Evolutionary conservation across 2,888 invertebrate species (phyloP).

Genomic region (Tachina fera): DNA sequence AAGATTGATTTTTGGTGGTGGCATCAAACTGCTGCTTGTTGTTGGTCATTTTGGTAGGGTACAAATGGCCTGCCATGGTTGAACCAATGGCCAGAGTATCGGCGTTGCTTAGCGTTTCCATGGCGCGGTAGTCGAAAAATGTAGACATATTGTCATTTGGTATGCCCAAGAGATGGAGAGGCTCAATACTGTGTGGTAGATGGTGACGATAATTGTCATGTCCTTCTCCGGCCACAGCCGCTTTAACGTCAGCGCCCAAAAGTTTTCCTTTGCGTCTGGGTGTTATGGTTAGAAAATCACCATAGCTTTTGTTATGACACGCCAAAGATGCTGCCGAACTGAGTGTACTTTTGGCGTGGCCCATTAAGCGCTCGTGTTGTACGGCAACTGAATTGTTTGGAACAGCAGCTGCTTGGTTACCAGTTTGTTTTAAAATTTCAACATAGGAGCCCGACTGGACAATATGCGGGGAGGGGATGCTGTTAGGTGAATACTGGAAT

Average conservation of each 20-base stretch:
- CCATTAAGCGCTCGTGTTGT: slow-evolving; percentile 52
- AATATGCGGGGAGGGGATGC: slow-evolving; percentile 77
- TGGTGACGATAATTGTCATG: slow-evolving; percentile 75
- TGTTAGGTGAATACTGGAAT: slow-evolving; percentile 74
- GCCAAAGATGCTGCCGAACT: slow-evolving; percentile 70
- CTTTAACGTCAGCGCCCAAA: slow-evolving; percentile 66
- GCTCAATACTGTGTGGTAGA: slow-evolving; percentile 78
- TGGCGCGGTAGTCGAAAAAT: slow-evolving; percentile 78
- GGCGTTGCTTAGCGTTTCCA: slow-evolving; percentile 80
- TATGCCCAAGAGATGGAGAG: slow-evolving; percentile 77
- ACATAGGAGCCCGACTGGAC: slow-evolving; percentile 80
- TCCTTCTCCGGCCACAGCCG: slow-evolving; percentile 41
- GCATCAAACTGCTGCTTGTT: slow-evolving; percentile 57
- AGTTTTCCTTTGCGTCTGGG: slow-evolving; percentile 78
- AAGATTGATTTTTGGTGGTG: slow-evolving; percentile 12
- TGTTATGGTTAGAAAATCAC: slow-evolving; percentile 80
- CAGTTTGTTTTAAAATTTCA: slow-evolving; percentile 79
- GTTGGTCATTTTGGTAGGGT: slow-evolving; percentile 71
- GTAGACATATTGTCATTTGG: slow-evolving; percentile 75
- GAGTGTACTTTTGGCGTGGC: slow-evolving; percentile 50
- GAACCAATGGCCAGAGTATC: slow-evolving; percentile 80
- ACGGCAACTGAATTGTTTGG: slow-evolving; percentile 36
- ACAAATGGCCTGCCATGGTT: slow-evolving; percentile 76
- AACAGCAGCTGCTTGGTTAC: slow-evolving; percentile 60
- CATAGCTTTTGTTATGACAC: slow-evolving; percentile 79